Conservation (phyloP, 2,888 invertebrate genomes). For the Campoplex capitator region DNA sequence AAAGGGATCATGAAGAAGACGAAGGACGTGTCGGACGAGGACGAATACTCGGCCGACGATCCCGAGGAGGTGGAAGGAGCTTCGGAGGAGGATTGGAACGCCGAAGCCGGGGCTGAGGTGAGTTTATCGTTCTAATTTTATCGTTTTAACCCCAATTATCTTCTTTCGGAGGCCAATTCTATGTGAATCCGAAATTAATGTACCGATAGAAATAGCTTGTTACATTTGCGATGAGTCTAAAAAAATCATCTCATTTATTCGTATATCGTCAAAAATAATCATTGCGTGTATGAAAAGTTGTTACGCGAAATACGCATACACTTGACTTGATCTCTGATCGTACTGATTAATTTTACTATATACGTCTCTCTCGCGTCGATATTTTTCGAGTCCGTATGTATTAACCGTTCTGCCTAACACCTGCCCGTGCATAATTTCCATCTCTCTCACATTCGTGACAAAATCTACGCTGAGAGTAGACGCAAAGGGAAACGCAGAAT, state of each 20-base stretch:
- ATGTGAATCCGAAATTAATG: background rate
- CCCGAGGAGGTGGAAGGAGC: slow-evolving; percentile 84
- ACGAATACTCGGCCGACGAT: slow-evolving; percentile 84
- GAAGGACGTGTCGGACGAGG: slow-evolving; percentile 83
- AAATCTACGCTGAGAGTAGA: slow-evolving; percentile 35
- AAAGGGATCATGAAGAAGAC: slow-evolving; percentile 82
- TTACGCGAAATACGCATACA: background rate
- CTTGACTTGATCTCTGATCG: background rate
- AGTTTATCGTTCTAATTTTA: slow-evolving; percentile 54
- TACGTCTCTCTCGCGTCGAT: slow-evolving; percentile 46
- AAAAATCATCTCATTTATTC: background rate
- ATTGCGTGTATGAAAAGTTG: background rate
- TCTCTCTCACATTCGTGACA: slow-evolving; percentile 40
- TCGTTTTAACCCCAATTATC: background rate
- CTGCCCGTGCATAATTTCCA: slow-evolving; percentile 42
- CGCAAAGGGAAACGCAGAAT: slow-evolving; percentile 44
- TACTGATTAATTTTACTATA: slow-evolving; percentile 19
- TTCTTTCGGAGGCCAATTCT: background rate
- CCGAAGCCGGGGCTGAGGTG: slow-evolving; percentile 81
- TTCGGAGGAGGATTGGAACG: slow-evolving; percentile 84
- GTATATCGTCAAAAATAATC: background rate
- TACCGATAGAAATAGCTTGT: background rate
- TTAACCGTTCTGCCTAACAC: slow-evolving; percentile 38
- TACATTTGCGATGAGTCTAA: background rate
- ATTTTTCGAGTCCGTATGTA: slow-evolving; percentile 47